Conservation (phyloP, 2,797 vertebrate genomes). For the Tiaroga cobitis region DNA sequence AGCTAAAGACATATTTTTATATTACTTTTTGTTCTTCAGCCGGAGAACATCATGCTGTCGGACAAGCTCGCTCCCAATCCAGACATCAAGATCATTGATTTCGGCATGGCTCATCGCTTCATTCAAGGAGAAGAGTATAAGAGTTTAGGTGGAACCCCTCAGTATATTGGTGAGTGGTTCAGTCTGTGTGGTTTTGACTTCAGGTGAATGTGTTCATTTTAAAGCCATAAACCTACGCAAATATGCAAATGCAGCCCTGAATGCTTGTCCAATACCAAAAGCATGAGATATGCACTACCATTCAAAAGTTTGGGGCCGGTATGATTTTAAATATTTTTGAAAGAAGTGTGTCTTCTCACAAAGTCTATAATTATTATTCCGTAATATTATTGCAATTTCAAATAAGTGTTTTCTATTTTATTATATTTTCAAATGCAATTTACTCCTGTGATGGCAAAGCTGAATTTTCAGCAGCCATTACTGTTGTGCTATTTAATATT, state of each 20-base stretch:
- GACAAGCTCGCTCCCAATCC: conserved; percentile 72
- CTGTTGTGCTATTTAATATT: background rate
- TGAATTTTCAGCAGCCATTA: no score
- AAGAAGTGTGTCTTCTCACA: background rate
- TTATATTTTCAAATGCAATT: background rate
- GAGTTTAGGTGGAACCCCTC: conserved; percentile 78
- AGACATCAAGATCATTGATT: conserved; percentile 82
- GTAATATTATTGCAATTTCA: background rate
- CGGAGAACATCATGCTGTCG: conserved; percentile 85
- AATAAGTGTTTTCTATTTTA: background rate
- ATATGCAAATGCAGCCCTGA: background rate
- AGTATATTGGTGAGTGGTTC: conserved; percentile 75
- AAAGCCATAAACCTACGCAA: background rate
- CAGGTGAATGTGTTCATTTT: background rate
- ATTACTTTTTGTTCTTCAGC: conserved; percentile 65
- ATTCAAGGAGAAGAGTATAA: conserved; percentile 73
- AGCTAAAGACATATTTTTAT: background rate
- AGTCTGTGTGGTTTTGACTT: conserved; percentile 13
- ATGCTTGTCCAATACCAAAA: background rate
- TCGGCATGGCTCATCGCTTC: conserved; percentile 78
- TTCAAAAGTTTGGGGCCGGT: background rate
- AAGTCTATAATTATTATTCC: background rate
- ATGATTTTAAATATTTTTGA: background rate
- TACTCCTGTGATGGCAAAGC: no score
- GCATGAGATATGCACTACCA: background rate